Conservation (phyloP, 1,140 invertebrate species). For the Pseudomyrmex sp. region DNA sequence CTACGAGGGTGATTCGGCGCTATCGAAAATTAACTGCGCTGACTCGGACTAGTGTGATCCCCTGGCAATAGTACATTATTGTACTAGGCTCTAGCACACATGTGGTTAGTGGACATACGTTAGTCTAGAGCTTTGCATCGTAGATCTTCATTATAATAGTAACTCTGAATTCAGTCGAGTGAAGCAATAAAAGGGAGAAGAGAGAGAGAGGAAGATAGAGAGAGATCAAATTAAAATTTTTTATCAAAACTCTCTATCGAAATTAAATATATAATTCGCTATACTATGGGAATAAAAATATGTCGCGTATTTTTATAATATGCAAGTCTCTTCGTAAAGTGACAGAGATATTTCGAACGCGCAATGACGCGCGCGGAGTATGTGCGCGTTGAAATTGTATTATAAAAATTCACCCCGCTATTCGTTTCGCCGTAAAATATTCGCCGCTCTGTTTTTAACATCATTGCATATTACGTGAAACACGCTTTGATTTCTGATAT, state of each 20-base stretch:
- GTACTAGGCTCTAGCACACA: conserved; percentile 48
- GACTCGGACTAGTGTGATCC: conserved; percentile 53
- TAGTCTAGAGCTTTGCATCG: conserved; percentile 8
- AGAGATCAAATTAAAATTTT: too few species aligned
- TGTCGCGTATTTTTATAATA: not conserved
- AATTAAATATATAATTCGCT: not conserved
- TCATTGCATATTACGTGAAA: conserved; percentile 33
- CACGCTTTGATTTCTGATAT: not conserved
- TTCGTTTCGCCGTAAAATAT: conserved; percentile 8
- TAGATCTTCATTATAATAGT: conserved; percentile 30
- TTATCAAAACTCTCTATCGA: not conserved
- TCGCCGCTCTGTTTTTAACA: not conserved
- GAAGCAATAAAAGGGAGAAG: too few species aligned
- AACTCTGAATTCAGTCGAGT: not conserved
- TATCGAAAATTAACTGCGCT: conserved; percentile 60
- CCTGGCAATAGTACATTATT: conserved; percentile 59
- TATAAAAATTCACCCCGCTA: conserved; percentile 43
- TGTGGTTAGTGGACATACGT: conserved; percentile 25
- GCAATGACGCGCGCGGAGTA: conserved; percentile 1
- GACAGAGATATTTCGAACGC: conserved; percentile 24
- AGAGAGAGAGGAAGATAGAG: too few species aligned
- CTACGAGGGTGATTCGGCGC: conserved; percentile 48
- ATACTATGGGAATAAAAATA: not conserved
- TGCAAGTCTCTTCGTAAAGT: conserved; percentile 18
- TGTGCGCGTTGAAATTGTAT: conserved; percentile 17